Base-by-base conservation (phyloP, 2,113 vertebrate genomes). In the Callocephalon fimbriatum region DNA sequence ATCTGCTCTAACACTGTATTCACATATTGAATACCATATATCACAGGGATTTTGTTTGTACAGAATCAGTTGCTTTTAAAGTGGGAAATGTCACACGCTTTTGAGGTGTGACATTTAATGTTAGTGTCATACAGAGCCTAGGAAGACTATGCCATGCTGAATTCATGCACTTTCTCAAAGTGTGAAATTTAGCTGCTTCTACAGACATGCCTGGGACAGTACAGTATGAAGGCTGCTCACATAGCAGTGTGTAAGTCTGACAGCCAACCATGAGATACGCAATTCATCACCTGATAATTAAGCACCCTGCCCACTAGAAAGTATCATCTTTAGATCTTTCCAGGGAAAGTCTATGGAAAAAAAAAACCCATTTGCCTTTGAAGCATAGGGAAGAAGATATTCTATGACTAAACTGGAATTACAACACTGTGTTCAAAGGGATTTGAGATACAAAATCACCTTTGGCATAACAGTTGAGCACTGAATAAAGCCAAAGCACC, bases 41-140 rank as follows among this genome's bases (percentile, higher is more conserved):
- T 91, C 73, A 38, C 25, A 54, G 35, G 18, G 47, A 86, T 50
- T 95, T 88, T 89, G 83, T 95, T 91, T 94, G 51, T 71, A 84
- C 21, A 91, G 72, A 73, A 83, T 83, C 54, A 71, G 65, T 63
- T 83, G 80, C 59, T 91, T 90, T 88, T 90, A 62, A 80, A 59
- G 50, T 38, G 25, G 58, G 50, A 94, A 88, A 88, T 75, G 80
- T 63, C 93, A 85, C 54, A 31, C 8, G n/a, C 19, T 77, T 94
- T 50, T 74, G 85, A 81, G 37, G 51, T 3, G 0, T 63, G 56
- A 61, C 70, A 54, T 95, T 93, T 91, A 77, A 63, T 32, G 51
- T 65, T 65, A 68, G 44, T 72, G 54, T 51, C 74, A 88, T 25
- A 62, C 27, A 73, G 54, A 86, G n/a, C 32, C 54, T 71, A 50